Percentiles rank a stretch among this genome's conserved stretches.
These are phyloP conservation scores for Pseudoips prasinana DNA, from an alignment of 2,888 invertebrate genomes.

Conservation along the genomic window DNA sequence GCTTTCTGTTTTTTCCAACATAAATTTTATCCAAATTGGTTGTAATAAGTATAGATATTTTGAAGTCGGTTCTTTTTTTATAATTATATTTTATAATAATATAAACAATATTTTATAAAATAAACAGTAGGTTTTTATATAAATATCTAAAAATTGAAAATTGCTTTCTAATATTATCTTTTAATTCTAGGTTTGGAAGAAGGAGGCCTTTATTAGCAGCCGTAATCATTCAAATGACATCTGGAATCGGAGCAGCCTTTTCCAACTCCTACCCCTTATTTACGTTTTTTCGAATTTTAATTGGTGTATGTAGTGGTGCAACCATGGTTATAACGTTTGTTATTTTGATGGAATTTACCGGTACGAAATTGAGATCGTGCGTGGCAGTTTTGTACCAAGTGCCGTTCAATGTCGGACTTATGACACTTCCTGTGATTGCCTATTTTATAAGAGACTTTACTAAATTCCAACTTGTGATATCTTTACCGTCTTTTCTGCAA, in stretches of 20 bases:
- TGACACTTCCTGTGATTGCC: conserved; percentile 82
- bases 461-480: conserved; percentile 84
- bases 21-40: too few relatives aligned
- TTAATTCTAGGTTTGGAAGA: conserved; percentile 90
- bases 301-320: conserved; percentile 90
- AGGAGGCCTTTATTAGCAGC: conserved; percentile 87
- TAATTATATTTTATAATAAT: too few relatives aligned
- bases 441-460: conserved; percentile 85
- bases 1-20: too few relatives aligned
- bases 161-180: too few relatives aligned
- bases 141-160: too few relatives aligned
- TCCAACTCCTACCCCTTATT: conserved; percentile 84
- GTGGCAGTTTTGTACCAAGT: conserved; percentile 85
- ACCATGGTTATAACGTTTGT: conserved; percentile 87
- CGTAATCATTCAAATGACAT: conserved; percentile 86
- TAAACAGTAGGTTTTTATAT: conserved; percentile 34
- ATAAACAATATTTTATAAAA: too few relatives aligned
- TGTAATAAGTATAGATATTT: too few relatives aligned
- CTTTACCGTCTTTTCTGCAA: conserved; percentile 81
- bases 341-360: conserved; percentile 86
- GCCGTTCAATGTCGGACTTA: conserved; percentile 86
- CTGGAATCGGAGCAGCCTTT: conserved; percentile 86
- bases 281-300: conserved; percentile 85
- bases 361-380: conserved; percentile 77
- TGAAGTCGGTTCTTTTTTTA: too few relatives aligned